Evolutionary conservation across 1,140 invertebrate genomes (phyloP).

Genomic region (Dufourea novaeangliae): DNA sequence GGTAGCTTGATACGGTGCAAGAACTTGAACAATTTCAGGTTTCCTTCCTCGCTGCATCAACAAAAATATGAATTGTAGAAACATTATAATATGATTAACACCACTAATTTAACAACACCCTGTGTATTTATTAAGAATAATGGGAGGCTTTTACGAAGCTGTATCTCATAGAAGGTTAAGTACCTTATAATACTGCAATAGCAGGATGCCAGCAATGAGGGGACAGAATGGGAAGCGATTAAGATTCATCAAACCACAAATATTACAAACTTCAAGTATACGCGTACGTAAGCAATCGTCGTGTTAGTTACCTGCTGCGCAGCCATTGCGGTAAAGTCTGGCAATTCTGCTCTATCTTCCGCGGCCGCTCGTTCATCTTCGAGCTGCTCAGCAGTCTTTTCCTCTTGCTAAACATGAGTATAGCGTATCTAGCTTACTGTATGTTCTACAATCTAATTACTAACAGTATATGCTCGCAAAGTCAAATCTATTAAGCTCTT

Average conservation of each 20-base stretch:
- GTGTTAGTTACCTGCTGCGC: constrained; percentile 80
- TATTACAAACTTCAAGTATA: neutral
- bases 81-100: constrained; percentile 5
- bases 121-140: neutral
- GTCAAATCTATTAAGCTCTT: constrained; percentile 11
- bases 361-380: constrained; percentile 80
- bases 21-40: constrained; percentile 93
- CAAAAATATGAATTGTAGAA: constrained; percentile 16
- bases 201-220: constrained; percentile 47
- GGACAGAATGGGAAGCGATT: constrained; percentile 41
- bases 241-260: constrained; percentile 25
- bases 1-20: constrained; percentile 93
- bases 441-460: neutral
- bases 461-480: neutral
- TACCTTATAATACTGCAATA: constrained; percentile 73
- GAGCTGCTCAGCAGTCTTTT: constrained; percentile 79
- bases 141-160: constrained; percentile 16
- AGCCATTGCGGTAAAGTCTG: constrained; percentile 81
- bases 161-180: constrained; percentile 43
- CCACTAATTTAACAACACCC: constrained; percentile 3
- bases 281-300: constrained; percentile 12
- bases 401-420: constrained; percentile 68
- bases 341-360: constrained; percentile 78
- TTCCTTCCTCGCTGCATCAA: constrained; percentile 84
- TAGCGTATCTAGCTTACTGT: constrained; percentile 42